Evolutionary conservation across 2,113 vertebrate genomes (phyloP).

Genomic region (Clarias batrachus): DNA sequence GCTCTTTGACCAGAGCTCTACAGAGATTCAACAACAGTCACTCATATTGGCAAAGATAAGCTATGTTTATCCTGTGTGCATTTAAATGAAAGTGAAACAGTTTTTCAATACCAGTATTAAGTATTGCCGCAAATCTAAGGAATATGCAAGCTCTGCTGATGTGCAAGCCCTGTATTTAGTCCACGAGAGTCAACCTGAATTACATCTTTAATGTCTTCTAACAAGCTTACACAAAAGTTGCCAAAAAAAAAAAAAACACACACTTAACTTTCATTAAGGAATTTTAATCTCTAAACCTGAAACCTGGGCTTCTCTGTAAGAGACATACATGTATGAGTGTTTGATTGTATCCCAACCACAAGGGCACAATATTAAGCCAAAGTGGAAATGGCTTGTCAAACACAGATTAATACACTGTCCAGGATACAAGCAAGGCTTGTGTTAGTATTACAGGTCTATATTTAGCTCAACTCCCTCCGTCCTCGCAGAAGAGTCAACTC

Average conservation of each 20-base stretch:
- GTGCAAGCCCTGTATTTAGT: neutral
- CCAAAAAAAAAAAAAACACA: neutral
- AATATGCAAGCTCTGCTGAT: neutral
- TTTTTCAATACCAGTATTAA: neutral
- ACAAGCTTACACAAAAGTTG: neutral
- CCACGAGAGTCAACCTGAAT: neutral
- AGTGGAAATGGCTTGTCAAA: conserved; percentile 1
- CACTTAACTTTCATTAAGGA: neutral
- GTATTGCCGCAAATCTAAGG: neutral
- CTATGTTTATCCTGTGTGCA: too few relatives aligned
- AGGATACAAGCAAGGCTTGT: conserved; percentile 63
- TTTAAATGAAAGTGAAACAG: neutral
- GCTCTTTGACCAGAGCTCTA: neutral
- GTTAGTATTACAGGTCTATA: conserved; percentile 70
- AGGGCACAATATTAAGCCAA: neutral
- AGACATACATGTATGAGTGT: neutral
- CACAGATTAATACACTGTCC: conserved; percentile 41
- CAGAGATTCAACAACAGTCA: neutral
- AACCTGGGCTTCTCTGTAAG: neutral
- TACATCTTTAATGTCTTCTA: neutral
- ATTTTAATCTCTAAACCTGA: neutral
- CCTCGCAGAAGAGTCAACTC: conserved; percentile 40
- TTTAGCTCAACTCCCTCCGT: conserved; percentile 71
- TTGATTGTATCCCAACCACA: neutral
- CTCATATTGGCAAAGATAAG: neutral